These are phyloP conservation scores for Euzophera pinguis DNA, from an alignment of 2,888 invertebrate genomes.

Conservation along the genomic window DNA sequence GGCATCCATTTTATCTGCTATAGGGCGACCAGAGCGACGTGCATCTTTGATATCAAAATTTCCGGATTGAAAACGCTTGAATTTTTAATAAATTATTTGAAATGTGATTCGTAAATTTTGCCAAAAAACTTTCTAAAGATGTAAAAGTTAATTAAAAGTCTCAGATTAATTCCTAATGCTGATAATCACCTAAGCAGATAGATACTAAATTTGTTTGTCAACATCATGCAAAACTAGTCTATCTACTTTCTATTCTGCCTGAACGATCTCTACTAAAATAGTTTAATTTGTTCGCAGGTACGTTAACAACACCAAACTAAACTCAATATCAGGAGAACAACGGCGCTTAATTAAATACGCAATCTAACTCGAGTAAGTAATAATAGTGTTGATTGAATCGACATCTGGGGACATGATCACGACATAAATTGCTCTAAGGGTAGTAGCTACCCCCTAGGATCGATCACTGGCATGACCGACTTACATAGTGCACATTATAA, in stretches of 20 bases:
- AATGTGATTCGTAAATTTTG: too few relatives aligned
- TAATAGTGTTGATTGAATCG: slow-evolving; percentile 10
- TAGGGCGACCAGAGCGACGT: too few relatives aligned
- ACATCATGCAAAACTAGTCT: slow-evolving; percentile 7
- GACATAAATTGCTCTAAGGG: not conserved
- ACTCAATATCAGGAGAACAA: slow-evolving; percentile 10
- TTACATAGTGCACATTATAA: slow-evolving; percentile 34
- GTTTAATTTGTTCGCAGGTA: slow-evolving; percentile 40
- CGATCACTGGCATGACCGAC: slow-evolving; percentile 23
- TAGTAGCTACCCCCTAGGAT: slow-evolving; percentile 14
- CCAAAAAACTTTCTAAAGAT: too few relatives aligned
- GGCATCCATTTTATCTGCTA: too few relatives aligned
- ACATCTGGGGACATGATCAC: not conserved
- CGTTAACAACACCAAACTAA: slow-evolving; percentile 21
- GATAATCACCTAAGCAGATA: not conserved
- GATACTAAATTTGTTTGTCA: not conserved
- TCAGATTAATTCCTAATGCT: too few relatives aligned
- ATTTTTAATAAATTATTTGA: too few relatives aligned
- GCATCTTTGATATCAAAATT: too few relatives aligned
- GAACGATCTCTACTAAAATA: slow-evolving; percentile 14
- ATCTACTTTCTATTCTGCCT: slow-evolving; percentile 28
- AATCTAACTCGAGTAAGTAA: slow-evolving; percentile 6
- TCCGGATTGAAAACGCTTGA: too few relatives aligned
- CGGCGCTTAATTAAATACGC: not conserved
- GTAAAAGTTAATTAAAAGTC: too few relatives aligned